Base-by-base conservation (phyloP, 2,113 vertebrate genomes). In the Boulengeromyrus knoepffleri region DNA sequence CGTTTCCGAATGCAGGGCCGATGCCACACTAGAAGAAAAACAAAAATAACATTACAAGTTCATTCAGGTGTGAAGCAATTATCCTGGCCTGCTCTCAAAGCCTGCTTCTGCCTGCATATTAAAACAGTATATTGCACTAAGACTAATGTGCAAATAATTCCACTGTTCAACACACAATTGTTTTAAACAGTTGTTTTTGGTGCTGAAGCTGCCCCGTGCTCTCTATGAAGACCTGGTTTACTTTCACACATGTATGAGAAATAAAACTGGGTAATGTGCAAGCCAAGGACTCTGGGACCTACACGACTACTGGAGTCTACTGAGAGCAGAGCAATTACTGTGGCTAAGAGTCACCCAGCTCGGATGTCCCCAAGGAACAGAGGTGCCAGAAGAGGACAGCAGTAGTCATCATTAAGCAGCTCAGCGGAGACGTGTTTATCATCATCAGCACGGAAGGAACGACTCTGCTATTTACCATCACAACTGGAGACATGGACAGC, bases 1-100 rank as follows among this genome's bases (percentile, higher is more conserved):
- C 52, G 96, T 98, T 92, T 99, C 98, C 0, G 97, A 98, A 84
- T 98, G 98, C 94, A 99, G 95, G 86, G 98, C 98, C 0, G 98
- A 99, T 87, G 97, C 98, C 95, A 99, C 97, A 0, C 98, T 99
- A 91, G 91, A 91, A 92, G 56, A 10, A 53, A 12, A 5, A 31
- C n/a, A 80, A 50, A 80, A 36, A 87, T 45, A 87, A 13, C 5
- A 39, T 21, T 10, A 36, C 17, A 50, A 31, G 24, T 89, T 77
- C 24, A 46, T 49, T 70, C 46, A 9, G 19, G 19, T 12, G 24
- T 39, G 47, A 27, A 87, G 31, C 74, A 42, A 6, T 80, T 80
- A 42, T 39, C 31, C 31, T 39, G 74, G 36, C 36, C n/a, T 39
- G 36, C 36, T 80, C 15, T 80, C 74, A 80, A 36, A 42, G 36